Percentiles rank a stretch among this genome's conserved stretches.
Conservation (phyloP, 2,888 invertebrate genomes). For the Watsonalla binaria region DNA sequence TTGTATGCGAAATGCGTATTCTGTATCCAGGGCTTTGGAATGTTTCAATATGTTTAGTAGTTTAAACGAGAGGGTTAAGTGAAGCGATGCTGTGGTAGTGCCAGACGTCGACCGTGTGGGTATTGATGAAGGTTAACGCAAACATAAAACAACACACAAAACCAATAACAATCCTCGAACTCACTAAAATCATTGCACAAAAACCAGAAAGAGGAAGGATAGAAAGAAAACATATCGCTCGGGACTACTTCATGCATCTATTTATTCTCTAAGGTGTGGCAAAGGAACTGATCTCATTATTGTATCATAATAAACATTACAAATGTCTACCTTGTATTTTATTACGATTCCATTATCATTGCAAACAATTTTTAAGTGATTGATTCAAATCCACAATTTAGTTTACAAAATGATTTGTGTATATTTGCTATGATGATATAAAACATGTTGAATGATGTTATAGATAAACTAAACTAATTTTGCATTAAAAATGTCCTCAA, state of each 20-base stretch:
- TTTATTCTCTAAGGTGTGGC: conserved; percentile 78
- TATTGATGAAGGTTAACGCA: conserved; percentile 64
- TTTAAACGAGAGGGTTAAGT: conserved; percentile 50
- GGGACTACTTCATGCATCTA: conserved; percentile 64
- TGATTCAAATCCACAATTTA: conserved; percentile 45
- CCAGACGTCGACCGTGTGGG: conserved; percentile 54
- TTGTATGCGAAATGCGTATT: conserved; percentile 21
- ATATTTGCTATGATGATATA: conserved; percentile 68
- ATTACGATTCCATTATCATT: conserved; percentile 48
- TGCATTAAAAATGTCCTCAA: conserved; percentile 79
- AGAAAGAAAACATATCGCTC: conserved; percentile 48
- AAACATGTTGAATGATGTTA: conserved; percentile 63
- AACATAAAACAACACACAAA: conserved; percentile 37
- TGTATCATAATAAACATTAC: conserved; percentile 48
- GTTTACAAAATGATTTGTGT: conserved; percentile 69
- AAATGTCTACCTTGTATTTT: conserved; percentile 62
- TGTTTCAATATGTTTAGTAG: conserved; percentile 49
- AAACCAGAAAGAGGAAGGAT: conserved; percentile 38
- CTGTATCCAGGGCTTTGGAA: conserved; percentile 22
- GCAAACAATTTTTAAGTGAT: conserved; percentile 58
- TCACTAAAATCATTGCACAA: conserved; percentile 39
- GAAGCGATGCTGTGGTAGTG: conserved; percentile 46
- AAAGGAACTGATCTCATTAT: conserved; percentile 74
- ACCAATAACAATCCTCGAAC: conserved; percentile 35
- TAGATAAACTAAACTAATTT: conserved; percentile 70